Evolutionary conservation across 2,888 invertebrate genomes (phyloP).

Genomic region (Drosophila vallismaia): DNA sequence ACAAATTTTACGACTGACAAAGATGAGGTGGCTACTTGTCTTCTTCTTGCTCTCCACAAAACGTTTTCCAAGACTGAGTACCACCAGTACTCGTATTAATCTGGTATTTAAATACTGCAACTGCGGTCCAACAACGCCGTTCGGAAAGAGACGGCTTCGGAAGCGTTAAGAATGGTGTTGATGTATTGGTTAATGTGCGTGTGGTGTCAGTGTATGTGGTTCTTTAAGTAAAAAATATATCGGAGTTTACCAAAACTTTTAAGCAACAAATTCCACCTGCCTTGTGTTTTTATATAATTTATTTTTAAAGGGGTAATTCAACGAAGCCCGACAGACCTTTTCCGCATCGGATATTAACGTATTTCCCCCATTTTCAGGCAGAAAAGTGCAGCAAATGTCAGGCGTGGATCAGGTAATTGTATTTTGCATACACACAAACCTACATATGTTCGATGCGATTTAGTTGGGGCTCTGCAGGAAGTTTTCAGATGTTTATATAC

Average conservation of each 20-base stretch:
- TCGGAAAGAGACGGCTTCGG: slow-evolving; percentile 35
- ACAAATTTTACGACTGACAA: slow-evolving; percentile 48
- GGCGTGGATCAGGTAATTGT: slow-evolving; percentile 93
- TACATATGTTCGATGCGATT: slow-evolving; percentile 40
- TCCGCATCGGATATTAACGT: slow-evolving; percentile 19
- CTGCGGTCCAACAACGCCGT: slow-evolving; percentile 40
- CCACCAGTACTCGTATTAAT: background rate
- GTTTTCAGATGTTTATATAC: slow-evolving; percentile 16
- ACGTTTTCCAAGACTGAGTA: background rate
- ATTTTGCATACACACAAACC: slow-evolving; percentile 58
- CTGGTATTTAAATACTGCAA: background rate
- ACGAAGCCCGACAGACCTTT: slow-evolving; percentile 16
- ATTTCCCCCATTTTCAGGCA: slow-evolving; percentile 56
- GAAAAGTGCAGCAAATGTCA: slow-evolving; percentile 89
- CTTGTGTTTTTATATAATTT: slow-evolving; percentile 74
- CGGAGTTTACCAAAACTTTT: slow-evolving; percentile 64
- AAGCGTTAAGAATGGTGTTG: slow-evolving; percentile 37
- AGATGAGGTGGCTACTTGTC: slow-evolving; percentile 68
- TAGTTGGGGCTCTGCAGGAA: slow-evolving; percentile 26
- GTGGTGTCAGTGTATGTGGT: slow-evolving; percentile 59
- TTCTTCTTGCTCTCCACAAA: background rate
- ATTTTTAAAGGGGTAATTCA: slow-evolving; percentile 68
- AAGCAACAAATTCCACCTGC: slow-evolving; percentile 57
- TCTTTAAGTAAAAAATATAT: slow-evolving; percentile 68
- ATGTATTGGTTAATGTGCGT: slow-evolving; percentile 45